Base-by-base conservation (phyloP, 1,140 invertebrate species). In the Belonocnema kinseyi region DNA sequence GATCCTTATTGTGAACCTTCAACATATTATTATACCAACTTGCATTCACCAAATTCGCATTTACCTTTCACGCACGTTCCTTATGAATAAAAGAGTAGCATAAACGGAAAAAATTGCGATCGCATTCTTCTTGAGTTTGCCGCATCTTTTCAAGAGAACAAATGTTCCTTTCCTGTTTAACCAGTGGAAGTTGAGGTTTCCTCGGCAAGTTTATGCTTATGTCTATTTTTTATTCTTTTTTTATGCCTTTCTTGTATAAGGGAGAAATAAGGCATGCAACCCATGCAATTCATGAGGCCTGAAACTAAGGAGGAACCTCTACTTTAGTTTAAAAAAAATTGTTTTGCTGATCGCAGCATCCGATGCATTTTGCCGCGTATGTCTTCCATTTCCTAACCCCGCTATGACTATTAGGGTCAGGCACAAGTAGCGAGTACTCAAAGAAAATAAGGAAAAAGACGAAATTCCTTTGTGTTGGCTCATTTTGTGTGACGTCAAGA, bases 101-200 rank as follows among this genome's bases (percentile, higher is more conserved):
- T 56, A 56, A 56, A 19, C 54, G 54, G 54, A 19, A 56, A 56
- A 56, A 56, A 56, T 56, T 56, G 21, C 54, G 54, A 56, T 56
- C 54, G 54, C 54, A 56, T 56, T 56, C 54, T 56, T 19, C 21
- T 56, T 56, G 54, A 56, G 4, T 56, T 56, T 56, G 54, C 54
- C 54, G 11, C 54, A 21, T 56, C 54, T 56, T 56, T 56, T 56
- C n/a, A 56, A 56, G 17, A 19, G 21, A 56, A 19, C 19, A 56
- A 56, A 56, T 19, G 54, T 56, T 56, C 13, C 54, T 56, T 56
- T 56, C 7, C 54, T 56, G 54, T n/a, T 56, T 56, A 21, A 56
- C 54, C 17, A 56, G 54, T 56, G 54, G 54, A 56, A 19, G 54
- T 56, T 56, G 54, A 17, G 54, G 54, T 8, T 56, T 19, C 54